Percentiles rank a stretch among this genome's conserved stretches.
These are phyloP conservation scores for Phaonia tiefii DNA, from an alignment of 2,888 invertebrate species.

Conservation along the genomic window DNA sequence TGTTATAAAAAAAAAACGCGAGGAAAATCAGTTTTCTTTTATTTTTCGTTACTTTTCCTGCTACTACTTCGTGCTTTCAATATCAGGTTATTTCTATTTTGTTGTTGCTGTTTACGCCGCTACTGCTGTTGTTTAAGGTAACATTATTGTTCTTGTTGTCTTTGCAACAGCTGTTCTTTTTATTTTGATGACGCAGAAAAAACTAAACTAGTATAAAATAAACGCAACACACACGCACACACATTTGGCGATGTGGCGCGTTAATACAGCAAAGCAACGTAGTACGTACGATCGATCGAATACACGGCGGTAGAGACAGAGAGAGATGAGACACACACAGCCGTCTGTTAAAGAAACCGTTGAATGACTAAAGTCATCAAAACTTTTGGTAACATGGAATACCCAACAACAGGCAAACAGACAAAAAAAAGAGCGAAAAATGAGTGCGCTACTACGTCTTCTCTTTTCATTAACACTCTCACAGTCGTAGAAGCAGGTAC, in stretches of 20 bases:
- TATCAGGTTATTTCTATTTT: conserved; percentile 22
- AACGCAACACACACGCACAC: conserved; percentile 20
- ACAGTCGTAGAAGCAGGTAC: too few species aligned
- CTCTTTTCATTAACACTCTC: too few species aligned
- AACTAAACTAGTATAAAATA: conserved; percentile 14
- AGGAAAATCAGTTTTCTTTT: conserved; percentile 4
- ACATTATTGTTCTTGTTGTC: conserved; percentile 20
- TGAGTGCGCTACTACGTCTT: too few species aligned
- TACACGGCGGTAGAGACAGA: conserved; percentile 42
- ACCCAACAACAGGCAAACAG: conserved; percentile 16
- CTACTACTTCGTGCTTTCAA: conserved; percentile 33
- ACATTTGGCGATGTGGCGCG: conserved; percentile 2
- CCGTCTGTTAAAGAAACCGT: conserved; percentile 57
- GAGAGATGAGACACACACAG: conserved; percentile 39
- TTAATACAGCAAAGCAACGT: neutral
- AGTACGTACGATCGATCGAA: neutral
- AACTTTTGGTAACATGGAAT: conserved; percentile 52
- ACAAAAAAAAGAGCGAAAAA: neutral
- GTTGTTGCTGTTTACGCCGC: conserved; percentile 8
- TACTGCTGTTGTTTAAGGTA: too few species aligned
- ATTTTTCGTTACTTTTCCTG: conserved; percentile 2
- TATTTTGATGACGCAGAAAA: conserved; percentile 44
- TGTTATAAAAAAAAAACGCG: conserved; percentile 1
- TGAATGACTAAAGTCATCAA: conserved; percentile 60
- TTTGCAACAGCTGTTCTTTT: conserved; percentile 53